A percentile compares a stretch with the other conserved stretches of the same genome.
These are phyloP conservation scores for Tetragonula clypearis DNA, from an alignment of 1,140 invertebrate genomes.

Conservation along the genomic window DNA sequence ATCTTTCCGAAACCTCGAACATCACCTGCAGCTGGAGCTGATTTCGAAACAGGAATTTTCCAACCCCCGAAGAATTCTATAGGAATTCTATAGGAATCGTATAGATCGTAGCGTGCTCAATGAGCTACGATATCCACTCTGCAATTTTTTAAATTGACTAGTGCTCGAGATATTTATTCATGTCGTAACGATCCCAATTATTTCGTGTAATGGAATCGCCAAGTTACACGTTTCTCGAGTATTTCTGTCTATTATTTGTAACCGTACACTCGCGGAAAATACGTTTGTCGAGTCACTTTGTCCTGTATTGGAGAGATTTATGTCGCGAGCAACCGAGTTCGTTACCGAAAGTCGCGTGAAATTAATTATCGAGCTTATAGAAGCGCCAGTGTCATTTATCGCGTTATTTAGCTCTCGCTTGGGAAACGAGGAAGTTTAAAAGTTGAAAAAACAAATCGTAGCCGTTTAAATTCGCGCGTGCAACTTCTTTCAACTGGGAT, in stretches of 20 bases:
- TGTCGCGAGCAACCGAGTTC: background rate
- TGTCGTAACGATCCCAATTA: constrained; percentile 24
- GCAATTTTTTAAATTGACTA: background rate
- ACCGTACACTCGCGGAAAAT: too few relatives aligned
- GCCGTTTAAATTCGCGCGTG: background rate
- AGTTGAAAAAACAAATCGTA: background rate
- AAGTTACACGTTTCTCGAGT: background rate
- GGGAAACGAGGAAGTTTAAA: background rate
- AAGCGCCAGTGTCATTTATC: background rate
- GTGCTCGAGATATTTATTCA: background rate
- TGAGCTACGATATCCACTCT: too few relatives aligned
- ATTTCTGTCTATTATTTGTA: background rate
- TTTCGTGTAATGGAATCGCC: background rate
- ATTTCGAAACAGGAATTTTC: background rate
- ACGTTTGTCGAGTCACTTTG: background rate
- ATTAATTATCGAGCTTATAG: constrained; percentile 9
- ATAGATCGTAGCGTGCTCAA: background rate
- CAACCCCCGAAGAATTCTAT: background rate
- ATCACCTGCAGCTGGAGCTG: background rate
- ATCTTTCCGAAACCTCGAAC: background rate
- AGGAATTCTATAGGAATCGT: too few relatives aligned
- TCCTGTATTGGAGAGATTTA: background rate
- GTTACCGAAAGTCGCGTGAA: constrained; percentile 6
- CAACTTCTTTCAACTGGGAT: constrained; percentile 21
- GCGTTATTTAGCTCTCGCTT: background rate